A percentile compares a stretch with the other conserved stretches of the same genome.
Conservation (phyloP, 1,140 invertebrate genomes). For the Limonius californicus region DNA sequence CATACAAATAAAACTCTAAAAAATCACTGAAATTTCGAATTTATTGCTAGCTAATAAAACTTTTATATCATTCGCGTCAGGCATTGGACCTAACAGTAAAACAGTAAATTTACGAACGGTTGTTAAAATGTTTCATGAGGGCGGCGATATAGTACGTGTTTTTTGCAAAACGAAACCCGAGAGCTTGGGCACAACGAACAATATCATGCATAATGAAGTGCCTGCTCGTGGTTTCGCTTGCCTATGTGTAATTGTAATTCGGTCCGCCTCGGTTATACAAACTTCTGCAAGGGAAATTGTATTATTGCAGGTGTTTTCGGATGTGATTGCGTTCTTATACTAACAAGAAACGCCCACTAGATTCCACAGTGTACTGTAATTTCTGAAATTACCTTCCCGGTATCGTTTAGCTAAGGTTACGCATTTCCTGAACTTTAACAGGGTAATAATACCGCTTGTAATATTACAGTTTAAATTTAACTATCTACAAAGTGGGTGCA, state of each 20-base stretch:
- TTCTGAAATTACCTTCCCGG: no score
- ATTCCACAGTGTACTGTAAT: no score
- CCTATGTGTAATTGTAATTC: background rate
- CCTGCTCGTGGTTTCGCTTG: background rate
- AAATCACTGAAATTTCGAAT: background rate
- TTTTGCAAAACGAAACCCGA: background rate
- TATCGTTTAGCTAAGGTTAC: no score
- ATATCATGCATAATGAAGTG: slow-evolving; percentile 1
- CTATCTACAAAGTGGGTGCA: no score
- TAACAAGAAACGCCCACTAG: no score
- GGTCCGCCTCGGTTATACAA: background rate
- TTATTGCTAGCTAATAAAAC: background rate
- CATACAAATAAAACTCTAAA: background rate
- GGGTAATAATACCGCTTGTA: no score
- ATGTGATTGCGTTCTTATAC: no score
- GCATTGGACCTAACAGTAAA: background rate
- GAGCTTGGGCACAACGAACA: background rate
- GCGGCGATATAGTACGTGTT: background rate
- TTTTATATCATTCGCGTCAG: background rate
- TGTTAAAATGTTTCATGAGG: background rate
- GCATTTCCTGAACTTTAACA: no score
- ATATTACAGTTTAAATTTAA: no score
- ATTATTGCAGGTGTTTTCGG: no score
- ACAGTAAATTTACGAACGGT: slow-evolving; percentile 1
- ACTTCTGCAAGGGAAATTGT: no score